phyloP scores from a whole-genome alignment of 2,888 invertebrate genomes.

The Andrena bucephala region DNA sequence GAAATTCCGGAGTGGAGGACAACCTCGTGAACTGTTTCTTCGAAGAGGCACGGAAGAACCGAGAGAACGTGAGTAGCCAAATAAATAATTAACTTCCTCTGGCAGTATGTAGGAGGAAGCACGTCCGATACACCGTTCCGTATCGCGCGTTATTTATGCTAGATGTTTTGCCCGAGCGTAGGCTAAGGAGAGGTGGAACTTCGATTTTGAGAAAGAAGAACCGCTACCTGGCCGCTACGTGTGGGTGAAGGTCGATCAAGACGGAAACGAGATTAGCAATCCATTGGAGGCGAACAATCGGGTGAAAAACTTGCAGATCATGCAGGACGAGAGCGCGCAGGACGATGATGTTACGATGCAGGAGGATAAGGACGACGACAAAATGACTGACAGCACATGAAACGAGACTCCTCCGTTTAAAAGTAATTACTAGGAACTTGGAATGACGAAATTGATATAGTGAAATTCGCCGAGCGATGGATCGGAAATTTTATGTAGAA shows the following conservation, averaged over 20 bases:
- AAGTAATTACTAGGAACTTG: background rate
- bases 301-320: conserved; percentile 33
- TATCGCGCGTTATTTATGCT: background rate
- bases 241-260: conserved; percentile 84
- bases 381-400: conserved; percentile 35
- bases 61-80: conserved; percentile 73
- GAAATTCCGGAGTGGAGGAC: conserved; percentile 65
- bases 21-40: conserved; percentile 72
- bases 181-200: conserved; percentile 86
- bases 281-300: conserved; percentile 23
- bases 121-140: background rate
- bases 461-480: no score
- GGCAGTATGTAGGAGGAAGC: background rate
- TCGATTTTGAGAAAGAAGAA: conserved; percentile 86
- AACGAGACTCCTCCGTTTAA: background rate
- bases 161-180: conserved; percentile 51
- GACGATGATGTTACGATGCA: conserved; percentile 42
- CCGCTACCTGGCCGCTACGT: conserved; percentile 85
- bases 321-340: conserved; percentile 19
- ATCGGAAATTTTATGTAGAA: background rate
- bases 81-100: background rate
- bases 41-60: conserved; percentile 73
- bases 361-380: conserved; percentile 29
- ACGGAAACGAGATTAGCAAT: conserved; percentile 60
- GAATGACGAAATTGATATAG: background rate